These are phyloP conservation scores for Phortica okadai DNA, from an alignment of 2,888 invertebrate species.

Conservation along the genomic window DNA sequence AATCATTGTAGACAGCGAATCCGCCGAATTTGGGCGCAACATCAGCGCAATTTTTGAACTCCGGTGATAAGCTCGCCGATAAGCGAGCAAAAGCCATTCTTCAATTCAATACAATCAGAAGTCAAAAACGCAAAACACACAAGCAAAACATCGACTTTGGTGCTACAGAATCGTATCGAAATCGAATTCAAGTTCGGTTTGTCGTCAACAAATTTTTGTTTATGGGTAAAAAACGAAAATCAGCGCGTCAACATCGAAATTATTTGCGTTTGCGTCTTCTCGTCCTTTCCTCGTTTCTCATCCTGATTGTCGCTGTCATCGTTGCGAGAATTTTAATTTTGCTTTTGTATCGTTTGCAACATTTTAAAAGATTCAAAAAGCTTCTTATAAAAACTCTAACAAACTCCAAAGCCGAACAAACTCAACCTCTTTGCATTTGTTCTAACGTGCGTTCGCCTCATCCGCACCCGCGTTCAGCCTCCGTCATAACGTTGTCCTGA, in stretches of 20 bases:
- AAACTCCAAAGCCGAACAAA: neutral
- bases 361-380: constrained; percentile 63
- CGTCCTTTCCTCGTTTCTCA: constrained; percentile 66
- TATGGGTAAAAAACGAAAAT: constrained; percentile 77
- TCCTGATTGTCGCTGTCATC: constrained; percentile 55
- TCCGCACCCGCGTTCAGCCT: neutral
- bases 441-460: neutral
- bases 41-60: constrained; percentile 25
- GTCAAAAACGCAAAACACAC: neutral
- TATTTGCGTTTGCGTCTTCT: constrained; percentile 76
- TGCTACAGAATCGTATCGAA: neutral
- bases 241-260: constrained; percentile 76
- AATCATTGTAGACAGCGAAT: neutral
- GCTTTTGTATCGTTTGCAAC: constrained; percentile 71
- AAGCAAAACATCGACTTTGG: neutral
- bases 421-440: neutral
- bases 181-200: neutral
- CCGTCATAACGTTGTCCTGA: neutral
- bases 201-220: constrained; percentile 60
- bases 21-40: constrained; percentile 18
- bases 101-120: neutral
- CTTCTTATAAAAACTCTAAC: constrained; percentile 30
- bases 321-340: constrained; percentile 68
- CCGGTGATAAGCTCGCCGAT: constrained; percentile 22
- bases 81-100: constrained; percentile 1